Percentiles rank a stretch among this genome's conserved stretches.
These are phyloP conservation scores for Hypomecis punctinalis DNA, from an alignment of 2,888 invertebrate species.

Conservation along the genomic window DNA sequence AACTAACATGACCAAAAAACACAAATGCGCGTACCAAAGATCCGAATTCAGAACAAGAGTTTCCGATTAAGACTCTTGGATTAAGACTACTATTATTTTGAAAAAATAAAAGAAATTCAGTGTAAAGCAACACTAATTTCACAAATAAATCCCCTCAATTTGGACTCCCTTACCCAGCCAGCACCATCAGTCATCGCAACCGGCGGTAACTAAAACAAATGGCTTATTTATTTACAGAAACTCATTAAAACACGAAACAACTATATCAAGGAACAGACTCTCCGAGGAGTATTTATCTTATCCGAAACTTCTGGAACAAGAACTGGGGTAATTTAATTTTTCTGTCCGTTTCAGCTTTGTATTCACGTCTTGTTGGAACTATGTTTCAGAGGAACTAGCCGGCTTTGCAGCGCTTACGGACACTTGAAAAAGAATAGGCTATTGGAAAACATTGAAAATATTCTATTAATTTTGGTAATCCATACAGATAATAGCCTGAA, in stretches of 20 bases:
- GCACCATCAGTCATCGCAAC: background rate
- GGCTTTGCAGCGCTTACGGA: background rate
- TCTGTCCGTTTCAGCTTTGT: conserved; percentile 41
- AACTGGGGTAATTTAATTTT: conserved; percentile 44
- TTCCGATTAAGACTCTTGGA: background rate
- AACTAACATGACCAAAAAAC: too few species aligned
- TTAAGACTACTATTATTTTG: too few species aligned
- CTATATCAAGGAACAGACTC: conserved; percentile 28
- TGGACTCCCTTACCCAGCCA: background rate
- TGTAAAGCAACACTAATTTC: background rate
- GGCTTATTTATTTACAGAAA: conserved; percentile 29
- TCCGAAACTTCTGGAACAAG: conserved; percentile 38
- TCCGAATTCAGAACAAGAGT: background rate
- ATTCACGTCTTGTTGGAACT: conserved; percentile 50
- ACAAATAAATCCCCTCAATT: background rate
- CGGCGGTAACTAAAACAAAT: conserved; percentile 24
- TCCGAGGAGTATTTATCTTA: conserved; percentile 37
- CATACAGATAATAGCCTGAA: too few species aligned
- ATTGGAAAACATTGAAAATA: too few species aligned
- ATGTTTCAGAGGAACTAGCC: conserved; percentile 47
- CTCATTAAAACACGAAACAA: conserved; percentile 36
- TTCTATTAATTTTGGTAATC: too few species aligned
- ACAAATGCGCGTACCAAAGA: too few species aligned
- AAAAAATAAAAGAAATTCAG: background rate
- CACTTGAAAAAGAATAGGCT: background rate